These are phyloP conservation scores for Neoniphon sammara DNA, from an alignment of 2,797 vertebrate species.

Conservation along the genomic window DNA sequence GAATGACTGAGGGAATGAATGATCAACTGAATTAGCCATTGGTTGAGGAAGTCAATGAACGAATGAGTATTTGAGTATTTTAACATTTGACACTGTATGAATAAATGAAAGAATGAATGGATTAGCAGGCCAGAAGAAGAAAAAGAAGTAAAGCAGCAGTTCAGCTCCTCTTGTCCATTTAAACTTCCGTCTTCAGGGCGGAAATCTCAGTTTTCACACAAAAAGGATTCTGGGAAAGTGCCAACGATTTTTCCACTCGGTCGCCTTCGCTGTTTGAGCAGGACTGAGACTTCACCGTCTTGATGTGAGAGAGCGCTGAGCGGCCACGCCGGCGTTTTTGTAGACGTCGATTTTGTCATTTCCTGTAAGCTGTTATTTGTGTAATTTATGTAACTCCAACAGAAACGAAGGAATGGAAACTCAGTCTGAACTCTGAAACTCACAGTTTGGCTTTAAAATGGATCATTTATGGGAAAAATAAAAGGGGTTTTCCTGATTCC, in stretches of 20 bases:
- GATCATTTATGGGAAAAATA: too few relatives aligned
- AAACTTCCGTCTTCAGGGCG: slow-evolving; percentile 10
- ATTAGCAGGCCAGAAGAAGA: not conserved
- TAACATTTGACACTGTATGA: too few relatives aligned
- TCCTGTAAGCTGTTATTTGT: slow-evolving; percentile 9
- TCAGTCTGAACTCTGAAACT: too few relatives aligned
- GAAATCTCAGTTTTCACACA: slow-evolving; percentile 43
- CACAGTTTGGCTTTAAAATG: too few relatives aligned
- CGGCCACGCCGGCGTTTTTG: slow-evolving; percentile 20
- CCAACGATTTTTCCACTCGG: slow-evolving; percentile 60
- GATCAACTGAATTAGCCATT: too few relatives aligned
- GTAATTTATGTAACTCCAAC: slow-evolving; percentile 35
- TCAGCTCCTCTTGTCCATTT: not conserved
- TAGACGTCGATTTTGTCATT: slow-evolving; percentile 31
- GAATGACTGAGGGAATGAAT: too few relatives aligned
- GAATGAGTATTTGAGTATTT: too few relatives aligned
- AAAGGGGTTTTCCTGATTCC: too few relatives aligned
- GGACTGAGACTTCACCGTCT: slow-evolving; percentile 9
- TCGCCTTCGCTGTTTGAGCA: slow-evolving; percentile 59
- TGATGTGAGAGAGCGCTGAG: slow-evolving; percentile 17
- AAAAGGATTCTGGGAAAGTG: slow-evolving; percentile 50
- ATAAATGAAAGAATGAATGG: too few relatives aligned
- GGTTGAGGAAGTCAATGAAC: too few relatives aligned
- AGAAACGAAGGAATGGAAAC: too few relatives aligned
- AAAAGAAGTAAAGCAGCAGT: not conserved